phyloP scores from a whole-genome alignment of 2,113 vertebrate species.

The Phaetusa simplex region DNA sequence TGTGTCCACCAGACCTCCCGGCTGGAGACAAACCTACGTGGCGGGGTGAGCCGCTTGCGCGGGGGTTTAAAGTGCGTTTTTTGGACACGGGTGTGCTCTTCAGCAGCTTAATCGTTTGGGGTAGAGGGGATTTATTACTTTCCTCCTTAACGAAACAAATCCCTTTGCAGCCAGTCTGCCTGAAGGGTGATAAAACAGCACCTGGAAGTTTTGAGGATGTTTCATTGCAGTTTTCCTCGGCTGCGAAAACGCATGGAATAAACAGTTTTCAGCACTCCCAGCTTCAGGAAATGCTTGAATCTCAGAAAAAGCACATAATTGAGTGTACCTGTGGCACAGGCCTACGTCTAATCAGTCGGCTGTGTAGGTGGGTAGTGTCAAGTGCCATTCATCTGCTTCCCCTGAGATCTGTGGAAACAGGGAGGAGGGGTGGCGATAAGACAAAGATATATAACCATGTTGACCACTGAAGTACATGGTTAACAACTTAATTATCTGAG shows the following conservation, averaged over 20 bases:
- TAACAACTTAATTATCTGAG: constrained; percentile 81
- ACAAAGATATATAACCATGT: constrained; percentile 74
- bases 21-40: rapidly evolving
- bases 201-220: background rate
- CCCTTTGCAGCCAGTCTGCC: background rate
- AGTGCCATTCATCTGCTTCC: constrained; percentile 77
- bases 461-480: constrained; percentile 79
- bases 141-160: background rate
- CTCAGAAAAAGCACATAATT: constrained; percentile 64
- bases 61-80: rapidly evolving
- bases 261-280: constrained; percentile 37
- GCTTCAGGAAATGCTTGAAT: constrained; percentile 54
- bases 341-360: constrained; percentile 75
- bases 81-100: rapidly evolving
- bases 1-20: rapidly evolving
- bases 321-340: constrained; percentile 72
- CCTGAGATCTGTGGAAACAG: constrained; percentile 71
- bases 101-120: background rate
- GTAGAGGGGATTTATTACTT: background rate
- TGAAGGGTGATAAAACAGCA: background rate
- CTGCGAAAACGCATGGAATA: constrained; percentile 11
- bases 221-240: background rate
- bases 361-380: constrained; percentile 72
- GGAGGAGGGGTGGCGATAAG: constrained; percentile 68
- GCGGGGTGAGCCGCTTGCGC: too few relatives aligned